A percentile compares a stretch with the other conserved stretches of the same genome.
These are phyloP conservation scores for Macrosoma leucophasiata DNA, from an alignment of 2,888 invertebrate genomes.

Conservation along the genomic window DNA sequence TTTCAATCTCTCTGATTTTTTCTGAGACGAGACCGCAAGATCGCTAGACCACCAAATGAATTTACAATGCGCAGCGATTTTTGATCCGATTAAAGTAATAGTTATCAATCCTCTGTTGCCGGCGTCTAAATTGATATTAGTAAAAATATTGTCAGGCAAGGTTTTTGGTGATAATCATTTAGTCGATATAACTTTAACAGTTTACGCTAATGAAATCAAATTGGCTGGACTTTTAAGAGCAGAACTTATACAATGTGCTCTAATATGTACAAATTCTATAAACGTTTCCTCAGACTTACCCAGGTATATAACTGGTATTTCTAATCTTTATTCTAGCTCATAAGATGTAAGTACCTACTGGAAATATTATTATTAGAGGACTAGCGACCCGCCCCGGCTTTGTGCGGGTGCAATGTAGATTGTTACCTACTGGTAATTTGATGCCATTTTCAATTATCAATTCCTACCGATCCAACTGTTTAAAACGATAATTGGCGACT, in stretches of 20 bases:
- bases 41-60: constrained; percentile 39
- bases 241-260: constrained; percentile 46
- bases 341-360: too few relatives aligned
- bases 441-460: too few relatives aligned
- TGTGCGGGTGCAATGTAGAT: too few relatives aligned
- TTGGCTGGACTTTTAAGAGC: constrained; percentile 38
- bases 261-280: constrained; percentile 43
- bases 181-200: constrained; percentile 48
- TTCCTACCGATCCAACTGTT: too few relatives aligned
- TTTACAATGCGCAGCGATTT: constrained; percentile 35
- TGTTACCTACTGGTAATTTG: too few relatives aligned
- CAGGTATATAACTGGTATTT: too few relatives aligned
- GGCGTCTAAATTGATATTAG: constrained; percentile 38
- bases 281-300: constrained; percentile 48
- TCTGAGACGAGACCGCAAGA: background rate
- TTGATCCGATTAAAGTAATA: constrained; percentile 44
- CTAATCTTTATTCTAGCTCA: too few relatives aligned
- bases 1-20: background rate
- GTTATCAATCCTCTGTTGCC: constrained; percentile 48
- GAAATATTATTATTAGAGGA: too few relatives aligned
- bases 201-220: constrained; percentile 45
- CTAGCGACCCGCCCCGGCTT: too few relatives aligned
- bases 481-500: too few relatives aligned
- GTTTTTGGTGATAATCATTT: constrained; percentile 47
- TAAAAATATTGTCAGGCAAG: constrained; percentile 49